phyloP scores from a whole-genome alignment of 2,113 vertebrate genomes.

The Misgurnus anguillicaudatus region DNA sequence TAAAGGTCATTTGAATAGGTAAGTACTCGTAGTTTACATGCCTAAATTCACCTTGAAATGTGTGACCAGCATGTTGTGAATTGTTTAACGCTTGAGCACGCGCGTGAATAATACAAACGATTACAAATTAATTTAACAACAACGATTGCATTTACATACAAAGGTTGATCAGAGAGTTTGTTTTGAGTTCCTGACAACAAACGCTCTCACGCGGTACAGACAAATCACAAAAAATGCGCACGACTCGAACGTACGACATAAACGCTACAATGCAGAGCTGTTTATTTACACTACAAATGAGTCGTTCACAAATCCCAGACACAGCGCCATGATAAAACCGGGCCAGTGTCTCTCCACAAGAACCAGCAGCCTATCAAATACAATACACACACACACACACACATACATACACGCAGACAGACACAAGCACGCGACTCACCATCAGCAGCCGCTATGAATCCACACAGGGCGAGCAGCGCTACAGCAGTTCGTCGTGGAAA shows the following conservation, averaged over 20 bases:
- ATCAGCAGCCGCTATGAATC: slow-evolving; percentile 62
- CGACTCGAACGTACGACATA: not conserved
- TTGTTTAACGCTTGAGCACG: not conserved
- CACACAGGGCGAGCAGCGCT: slow-evolving; percentile 67
- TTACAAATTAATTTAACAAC: not conserved
- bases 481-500: slow-evolving; percentile 63
- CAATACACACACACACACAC: slow-evolving; percentile 62
- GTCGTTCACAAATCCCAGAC: slow-evolving; percentile 60
- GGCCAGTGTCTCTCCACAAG: slow-evolving; percentile 35
- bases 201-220: not conserved
- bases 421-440: slow-evolving; percentile 66
- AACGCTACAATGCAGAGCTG: not conserved
- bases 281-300: not conserved
- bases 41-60: not conserved
- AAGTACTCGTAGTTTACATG: not conserved
- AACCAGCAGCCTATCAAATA: slow-evolving; percentile 46
- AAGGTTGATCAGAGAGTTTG: not conserved
- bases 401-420: slow-evolving; percentile 59
- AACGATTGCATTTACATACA: not conserved
- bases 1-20: no score
- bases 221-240: not conserved
- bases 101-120: not conserved
- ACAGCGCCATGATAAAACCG: slow-evolving; percentile 73
- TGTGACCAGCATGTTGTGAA: not conserved
- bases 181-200: not conserved